A percentile compares a stretch with the other conserved stretches of the same genome.
phyloP scores from a whole-genome alignment of 2,888 invertebrate genomes.

The Stramonita haemastoma region DNA sequence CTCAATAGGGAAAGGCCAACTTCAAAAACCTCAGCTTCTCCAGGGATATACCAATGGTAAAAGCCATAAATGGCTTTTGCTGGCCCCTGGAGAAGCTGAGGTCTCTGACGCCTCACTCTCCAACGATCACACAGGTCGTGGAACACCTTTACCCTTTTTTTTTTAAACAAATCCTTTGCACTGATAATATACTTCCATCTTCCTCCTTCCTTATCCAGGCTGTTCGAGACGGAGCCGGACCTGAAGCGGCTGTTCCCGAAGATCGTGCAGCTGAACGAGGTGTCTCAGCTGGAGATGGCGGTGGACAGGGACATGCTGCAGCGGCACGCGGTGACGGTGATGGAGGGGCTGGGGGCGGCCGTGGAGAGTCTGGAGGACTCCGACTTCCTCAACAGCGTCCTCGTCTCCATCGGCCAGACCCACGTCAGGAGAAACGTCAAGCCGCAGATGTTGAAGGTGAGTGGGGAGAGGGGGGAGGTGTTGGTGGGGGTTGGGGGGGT shows the following conservation, averaged over 20 bases:
- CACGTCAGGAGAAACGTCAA: constrained; percentile 71
- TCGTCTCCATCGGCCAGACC: constrained; percentile 72
- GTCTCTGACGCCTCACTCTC: too few relatives aligned
- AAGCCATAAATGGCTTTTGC: too few relatives aligned
- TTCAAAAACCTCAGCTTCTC: too few relatives aligned
- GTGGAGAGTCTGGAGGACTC: constrained; percentile 75
- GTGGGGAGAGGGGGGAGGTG: neutral
- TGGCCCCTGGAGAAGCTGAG: too few relatives aligned
- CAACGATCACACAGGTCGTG: too few relatives aligned
- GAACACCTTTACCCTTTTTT: neutral
- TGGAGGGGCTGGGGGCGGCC: constrained; percentile 74
- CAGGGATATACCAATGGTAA: too few relatives aligned
- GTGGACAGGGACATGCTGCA: constrained; percentile 70
- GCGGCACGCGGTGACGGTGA: constrained; percentile 71
- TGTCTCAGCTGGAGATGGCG: constrained; percentile 67
- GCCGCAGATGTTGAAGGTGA: constrained; percentile 68
- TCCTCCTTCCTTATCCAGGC: constrained; percentile 52
- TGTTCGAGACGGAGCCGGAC: constrained; percentile 70
- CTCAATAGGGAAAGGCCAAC: too few relatives aligned
- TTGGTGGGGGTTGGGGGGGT: too few relatives aligned
- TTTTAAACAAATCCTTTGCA: neutral
- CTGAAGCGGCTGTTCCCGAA: constrained; percentile 70
- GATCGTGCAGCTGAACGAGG: constrained; percentile 68
- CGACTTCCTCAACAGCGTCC: constrained; percentile 68
- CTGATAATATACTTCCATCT: neutral